Base-by-base conservation (phyloP, 2,888 invertebrate species). In the Clunio marinus region DNA sequence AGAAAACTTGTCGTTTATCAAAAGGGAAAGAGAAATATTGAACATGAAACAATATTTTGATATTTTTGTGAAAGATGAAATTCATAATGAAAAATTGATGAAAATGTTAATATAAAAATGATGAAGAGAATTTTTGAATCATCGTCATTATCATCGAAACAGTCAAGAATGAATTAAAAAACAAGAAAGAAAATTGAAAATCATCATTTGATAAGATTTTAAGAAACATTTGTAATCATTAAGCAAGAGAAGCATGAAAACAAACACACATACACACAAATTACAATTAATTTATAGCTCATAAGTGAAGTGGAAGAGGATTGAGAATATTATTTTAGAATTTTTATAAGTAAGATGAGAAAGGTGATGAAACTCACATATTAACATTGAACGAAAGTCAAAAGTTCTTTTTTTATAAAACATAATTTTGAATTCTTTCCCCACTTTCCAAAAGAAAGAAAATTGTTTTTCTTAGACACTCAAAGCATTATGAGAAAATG, bases 251-350 rank as follows among this genome's bases (percentile, higher is more conserved):
- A 59, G 28, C 37, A 59, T 22, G 20, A 62, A 35, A 62, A n/a
- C n/a, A n/a, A n/a, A n/a, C n/a, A n/a, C n/a, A n/a, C n/a, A n/a
- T 22, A 62, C 63, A 65, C 46, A 65, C 63, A 65, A 65, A 65
- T 63, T 65, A 65, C 63, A 65, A 27, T 65, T 65, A 27, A 65
- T 46, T 27, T 46, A 20, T 46, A 65, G 63, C n/a, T 2, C 15
- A 4, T 51, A 51, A 51, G 51, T 8, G 24, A 22, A 22, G 20
- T 27, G 2, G 8, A 55, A 55, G 5, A 24, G 22, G 15, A 55
- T 5, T 10, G 22, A 17, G n/a, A 55, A n/a, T n/a, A 15, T 22
- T 58, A 58, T 58, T 58, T 58, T 58, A 58, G 58, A 27, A 24
- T 27, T 58, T 24, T 58, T 58, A 17, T 58, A 27, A 27, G 25